Conservation (phyloP, 1,140 invertebrate species). For the Drosophila pallidifrons region DNA sequence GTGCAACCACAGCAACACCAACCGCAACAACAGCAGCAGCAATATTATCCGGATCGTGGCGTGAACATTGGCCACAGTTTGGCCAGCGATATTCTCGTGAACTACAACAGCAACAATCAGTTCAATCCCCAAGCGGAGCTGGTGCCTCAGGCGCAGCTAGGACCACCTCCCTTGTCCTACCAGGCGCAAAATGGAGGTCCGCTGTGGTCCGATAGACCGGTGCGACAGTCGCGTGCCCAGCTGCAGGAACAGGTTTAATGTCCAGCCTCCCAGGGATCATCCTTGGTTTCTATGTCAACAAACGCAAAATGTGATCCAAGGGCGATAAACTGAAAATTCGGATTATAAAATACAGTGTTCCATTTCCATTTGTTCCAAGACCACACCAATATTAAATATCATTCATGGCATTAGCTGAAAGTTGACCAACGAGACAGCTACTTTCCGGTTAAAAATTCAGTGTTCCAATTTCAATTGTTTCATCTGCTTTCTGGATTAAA, state of each 20-base stretch:
- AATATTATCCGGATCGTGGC: conserved; percentile 59
- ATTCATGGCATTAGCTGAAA: not conserved
- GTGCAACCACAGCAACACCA: conserved; percentile 66
- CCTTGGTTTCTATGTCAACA: not conserved
- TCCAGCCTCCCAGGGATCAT: not conserved
- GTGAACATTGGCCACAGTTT: conserved; percentile 67
- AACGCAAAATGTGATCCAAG: conserved; percentile 50
- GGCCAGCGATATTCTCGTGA: conserved; percentile 67
- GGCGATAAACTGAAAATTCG: not conserved
- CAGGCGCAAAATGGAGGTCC: conserved; percentile 69
- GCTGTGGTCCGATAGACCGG: conserved; percentile 57
- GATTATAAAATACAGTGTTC: no score
- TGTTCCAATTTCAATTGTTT: conserved; percentile 3
- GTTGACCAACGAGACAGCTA: not conserved
- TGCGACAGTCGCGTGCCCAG: conserved; percentile 60
- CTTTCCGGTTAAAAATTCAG: not conserved
- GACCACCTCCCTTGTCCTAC: conserved; percentile 72
- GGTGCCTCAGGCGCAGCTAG: conserved; percentile 66
- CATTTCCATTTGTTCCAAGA: no score
- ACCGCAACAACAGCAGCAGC: conserved; percentile 76
- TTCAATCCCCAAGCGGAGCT: conserved; percentile 90
- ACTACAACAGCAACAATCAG: conserved; percentile 71
- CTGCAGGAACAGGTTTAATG: conserved; percentile 18
- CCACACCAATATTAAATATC: no score
- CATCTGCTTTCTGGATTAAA: not conserved